These are phyloP conservation scores for Pyxicephalus adspersus DNA, from an alignment of 2,113 vertebrate species.

Conservation along the genomic window DNA sequence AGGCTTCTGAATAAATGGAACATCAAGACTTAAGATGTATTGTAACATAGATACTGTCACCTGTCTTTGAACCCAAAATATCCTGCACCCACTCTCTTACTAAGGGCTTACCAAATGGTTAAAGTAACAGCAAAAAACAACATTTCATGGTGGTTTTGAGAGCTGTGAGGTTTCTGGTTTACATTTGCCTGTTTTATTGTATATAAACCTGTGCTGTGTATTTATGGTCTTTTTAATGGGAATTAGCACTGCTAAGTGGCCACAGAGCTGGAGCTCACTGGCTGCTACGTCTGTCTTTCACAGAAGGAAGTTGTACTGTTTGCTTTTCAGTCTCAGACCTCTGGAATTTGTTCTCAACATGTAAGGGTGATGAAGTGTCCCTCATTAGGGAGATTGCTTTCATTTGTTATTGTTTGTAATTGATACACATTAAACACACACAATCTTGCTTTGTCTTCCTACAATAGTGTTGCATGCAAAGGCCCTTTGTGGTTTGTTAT, in stretches of 20 bases:
- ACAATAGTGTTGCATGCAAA: slow-evolving; percentile 55
- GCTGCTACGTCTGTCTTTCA: slow-evolving; percentile 65
- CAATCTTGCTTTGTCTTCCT: slow-evolving; percentile 59
- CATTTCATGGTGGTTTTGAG: slow-evolving; percentile 45
- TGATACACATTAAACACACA: slow-evolving; percentile 63
- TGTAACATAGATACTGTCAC: not conserved
- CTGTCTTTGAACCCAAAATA: slow-evolving; percentile 8
- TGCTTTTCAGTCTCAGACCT: slow-evolving; percentile 67
- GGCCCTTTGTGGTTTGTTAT: slow-evolving; percentile 45
- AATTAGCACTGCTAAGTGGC: slow-evolving; percentile 71
- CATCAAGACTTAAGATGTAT: not conserved
- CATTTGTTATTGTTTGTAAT: slow-evolving; percentile 67
- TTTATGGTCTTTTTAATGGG: slow-evolving; percentile 74
- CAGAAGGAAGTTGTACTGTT: slow-evolving; percentile 68
- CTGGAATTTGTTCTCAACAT: slow-evolving; percentile 54
- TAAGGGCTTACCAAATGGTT: slow-evolving; percentile 11
- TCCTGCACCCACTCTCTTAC: not conserved
- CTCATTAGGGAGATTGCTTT: slow-evolving; percentile 65
- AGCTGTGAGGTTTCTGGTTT: slow-evolving; percentile 56
- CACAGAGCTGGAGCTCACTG: slow-evolving; percentile 62
- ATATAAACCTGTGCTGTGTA: slow-evolving; percentile 68
- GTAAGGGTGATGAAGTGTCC: slow-evolving; percentile 64
- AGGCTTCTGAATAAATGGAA: not conserved
- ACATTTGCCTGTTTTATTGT: slow-evolving; percentile 59
- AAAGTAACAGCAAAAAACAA: slow-evolving; percentile 6